phyloP scores from a whole-genome alignment of 2,888 invertebrate genomes.

The Polymixis flavicincta region DNA sequence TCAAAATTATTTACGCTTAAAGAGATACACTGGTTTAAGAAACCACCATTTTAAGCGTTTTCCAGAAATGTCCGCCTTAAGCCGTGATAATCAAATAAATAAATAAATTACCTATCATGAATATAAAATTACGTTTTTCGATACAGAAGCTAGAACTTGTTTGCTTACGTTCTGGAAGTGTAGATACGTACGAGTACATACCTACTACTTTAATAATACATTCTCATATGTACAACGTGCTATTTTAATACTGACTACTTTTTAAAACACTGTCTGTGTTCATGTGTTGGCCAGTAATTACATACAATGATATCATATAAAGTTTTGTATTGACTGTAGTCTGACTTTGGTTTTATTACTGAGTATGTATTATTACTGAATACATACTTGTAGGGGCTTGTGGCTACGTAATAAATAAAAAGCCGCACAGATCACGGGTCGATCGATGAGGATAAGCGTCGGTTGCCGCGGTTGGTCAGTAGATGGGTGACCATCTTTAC shows the following conservation, averaged over 20 bases:
- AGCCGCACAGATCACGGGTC: too few species aligned
- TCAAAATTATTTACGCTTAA: too few species aligned
- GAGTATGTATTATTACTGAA: neutral
- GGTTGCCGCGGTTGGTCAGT: too few species aligned
- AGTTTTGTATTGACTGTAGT: constrained; percentile 10
- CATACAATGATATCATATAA: constrained; percentile 30
- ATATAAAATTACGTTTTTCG: neutral
- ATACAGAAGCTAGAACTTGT: neutral
- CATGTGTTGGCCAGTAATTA: constrained; percentile 17
- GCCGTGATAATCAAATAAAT: too few species aligned
- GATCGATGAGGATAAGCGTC: too few species aligned
- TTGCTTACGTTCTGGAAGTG: neutral
- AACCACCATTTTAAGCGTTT: too few species aligned
- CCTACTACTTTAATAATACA: neutral
- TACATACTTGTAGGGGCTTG: neutral
- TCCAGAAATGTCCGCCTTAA: too few species aligned
- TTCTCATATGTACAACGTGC: constrained; percentile 23
- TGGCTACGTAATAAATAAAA: too few species aligned
- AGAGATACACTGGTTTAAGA: too few species aligned
- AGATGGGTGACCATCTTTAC: too few species aligned
- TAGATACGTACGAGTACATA: neutral
- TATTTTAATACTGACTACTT: constrained; percentile 39
- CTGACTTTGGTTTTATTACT: neutral
- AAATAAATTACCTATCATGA: too few species aligned
- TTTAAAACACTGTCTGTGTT: constrained; percentile 5